These are phyloP conservation scores for Atethmia centrago DNA, from an alignment of 2,888 invertebrate species.

Conservation along the genomic window DNA sequence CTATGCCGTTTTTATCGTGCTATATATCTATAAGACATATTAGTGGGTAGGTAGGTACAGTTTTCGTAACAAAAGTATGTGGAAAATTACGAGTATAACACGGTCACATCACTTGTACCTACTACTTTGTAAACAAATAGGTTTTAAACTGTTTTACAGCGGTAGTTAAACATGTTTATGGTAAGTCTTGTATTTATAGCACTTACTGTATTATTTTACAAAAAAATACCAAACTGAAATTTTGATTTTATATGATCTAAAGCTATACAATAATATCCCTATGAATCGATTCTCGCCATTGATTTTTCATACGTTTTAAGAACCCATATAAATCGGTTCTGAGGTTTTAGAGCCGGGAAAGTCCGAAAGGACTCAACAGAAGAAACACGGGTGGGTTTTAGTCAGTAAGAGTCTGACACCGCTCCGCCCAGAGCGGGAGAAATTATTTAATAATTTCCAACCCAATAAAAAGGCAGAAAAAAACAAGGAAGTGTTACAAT, in stretches of 20 bases:
- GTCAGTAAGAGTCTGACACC: no score
- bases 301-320: background rate
- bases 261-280: background rate
- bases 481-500: no score
- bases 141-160: constrained; percentile 4
- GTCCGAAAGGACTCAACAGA: no score
- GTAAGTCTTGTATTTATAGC: no score
- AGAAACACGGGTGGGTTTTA: no score
- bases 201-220: no score
- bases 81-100: constrained; percentile 69
- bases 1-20: constrained; percentile 59
- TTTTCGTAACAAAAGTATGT: constrained; percentile 56
- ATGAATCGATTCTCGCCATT: background rate
- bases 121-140: constrained; percentile 22
- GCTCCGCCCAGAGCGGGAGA: no score
- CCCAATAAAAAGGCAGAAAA: no score
- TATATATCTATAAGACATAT: constrained; percentile 47
- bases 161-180: no score
- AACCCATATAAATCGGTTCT: no score
- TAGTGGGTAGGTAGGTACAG: constrained; percentile 26
- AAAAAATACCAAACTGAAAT: background rate
- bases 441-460: no score
- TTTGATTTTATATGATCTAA: background rate
- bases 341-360: no score
- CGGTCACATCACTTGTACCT: constrained; percentile 59